Evolutionary conservation across 1,140 invertebrate genomes (phyloP).

Genomic region (Phymastichus coffea): DNA sequence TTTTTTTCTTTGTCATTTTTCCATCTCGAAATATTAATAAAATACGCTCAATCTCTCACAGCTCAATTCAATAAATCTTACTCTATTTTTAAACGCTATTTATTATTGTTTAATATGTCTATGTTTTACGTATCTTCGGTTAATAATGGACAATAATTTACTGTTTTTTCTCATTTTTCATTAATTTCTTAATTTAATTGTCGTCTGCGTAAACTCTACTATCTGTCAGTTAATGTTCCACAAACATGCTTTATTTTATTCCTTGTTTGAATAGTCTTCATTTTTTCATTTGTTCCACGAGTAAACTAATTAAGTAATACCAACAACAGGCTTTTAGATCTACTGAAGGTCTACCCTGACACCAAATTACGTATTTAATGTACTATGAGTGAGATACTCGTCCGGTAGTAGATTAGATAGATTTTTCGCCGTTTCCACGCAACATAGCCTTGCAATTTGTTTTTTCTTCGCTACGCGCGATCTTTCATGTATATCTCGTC

Average conservation of each 20-base stretch:
- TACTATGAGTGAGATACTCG: slow-evolving; percentile 58
- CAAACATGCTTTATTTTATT: not conserved
- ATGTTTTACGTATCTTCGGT: slow-evolving; percentile 30
- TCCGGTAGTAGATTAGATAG: slow-evolving; percentile 48
- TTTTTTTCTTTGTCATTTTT: no score
- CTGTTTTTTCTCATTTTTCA: no score
- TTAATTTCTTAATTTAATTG: no score
- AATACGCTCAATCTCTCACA: slow-evolving; percentile 3
- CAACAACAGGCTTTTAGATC: slow-evolving; percentile 52
- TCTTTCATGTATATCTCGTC: not conserved
- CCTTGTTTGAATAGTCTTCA: not conserved
- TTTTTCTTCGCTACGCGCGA: not conserved
- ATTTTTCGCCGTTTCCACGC: slow-evolving; percentile 30
- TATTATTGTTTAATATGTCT: slow-evolving; percentile 32
- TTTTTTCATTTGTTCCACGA: slow-evolving; percentile 31
- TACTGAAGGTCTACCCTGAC: slow-evolving; percentile 60
- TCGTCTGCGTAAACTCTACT: no score
- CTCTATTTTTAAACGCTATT: slow-evolving; percentile 31
- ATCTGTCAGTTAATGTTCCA: not conserved
- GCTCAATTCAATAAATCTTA: slow-evolving; percentile 21
- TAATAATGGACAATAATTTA: slow-evolving; percentile 30
- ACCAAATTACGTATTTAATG: slow-evolving; percentile 62
- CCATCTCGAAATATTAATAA: slow-evolving; percentile 7
- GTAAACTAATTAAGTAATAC: slow-evolving; percentile 45
- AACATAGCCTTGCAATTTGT: slow-evolving; percentile 17